Evolutionary conservation across 2,888 invertebrate species (phyloP).

Genomic region (Lordiphosa andalusiaca): DNA sequence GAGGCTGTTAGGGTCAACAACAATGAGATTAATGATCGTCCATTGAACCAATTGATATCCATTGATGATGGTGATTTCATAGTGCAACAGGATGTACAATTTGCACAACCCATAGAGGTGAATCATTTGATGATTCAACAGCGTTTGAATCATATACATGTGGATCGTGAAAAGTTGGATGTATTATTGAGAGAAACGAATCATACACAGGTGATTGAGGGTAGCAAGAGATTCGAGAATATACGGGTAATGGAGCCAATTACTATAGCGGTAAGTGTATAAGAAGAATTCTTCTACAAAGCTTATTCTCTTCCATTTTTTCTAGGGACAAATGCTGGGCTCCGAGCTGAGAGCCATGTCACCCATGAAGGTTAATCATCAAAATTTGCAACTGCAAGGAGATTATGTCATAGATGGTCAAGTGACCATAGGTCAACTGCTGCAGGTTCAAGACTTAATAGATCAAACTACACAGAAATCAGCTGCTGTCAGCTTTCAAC

Average conservation of each 20-base stretch:
- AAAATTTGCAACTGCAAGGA: slow-evolving; percentile 79
- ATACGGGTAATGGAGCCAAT: slow-evolving; percentile 81
- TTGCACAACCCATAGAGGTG: slow-evolving; percentile 78
- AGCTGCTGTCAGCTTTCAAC: slow-evolving; percentile 42
- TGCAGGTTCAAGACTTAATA: slow-evolving; percentile 73
- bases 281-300: neutral
- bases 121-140: slow-evolving; percentile 79
- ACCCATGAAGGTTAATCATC: slow-evolving; percentile 80
- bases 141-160: slow-evolving; percentile 81
- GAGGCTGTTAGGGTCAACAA: slow-evolving; percentile 67
- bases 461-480: slow-evolving; percentile 50
- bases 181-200: slow-evolving; percentile 79
- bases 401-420: slow-evolving; percentile 81
- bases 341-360: slow-evolving; percentile 78
- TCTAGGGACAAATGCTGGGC: slow-evolving; percentile 80
- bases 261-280: slow-evolving; percentile 68
- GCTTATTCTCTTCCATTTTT: neutral
- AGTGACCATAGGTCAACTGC: slow-evolving; percentile 79
- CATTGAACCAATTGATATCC: slow-evolving; percentile 76
- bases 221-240: slow-evolving; percentile 80
- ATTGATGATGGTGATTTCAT: slow-evolving; percentile 78
- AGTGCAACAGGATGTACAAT: slow-evolving; percentile 81
- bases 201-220: slow-evolving; percentile 80
- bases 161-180: slow-evolving; percentile 80
- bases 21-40: slow-evolving; percentile 62